phyloP scores from a whole-genome alignment of 2,797 vertebrate genomes.

The Odontamblyopus lacepedii region DNA sequence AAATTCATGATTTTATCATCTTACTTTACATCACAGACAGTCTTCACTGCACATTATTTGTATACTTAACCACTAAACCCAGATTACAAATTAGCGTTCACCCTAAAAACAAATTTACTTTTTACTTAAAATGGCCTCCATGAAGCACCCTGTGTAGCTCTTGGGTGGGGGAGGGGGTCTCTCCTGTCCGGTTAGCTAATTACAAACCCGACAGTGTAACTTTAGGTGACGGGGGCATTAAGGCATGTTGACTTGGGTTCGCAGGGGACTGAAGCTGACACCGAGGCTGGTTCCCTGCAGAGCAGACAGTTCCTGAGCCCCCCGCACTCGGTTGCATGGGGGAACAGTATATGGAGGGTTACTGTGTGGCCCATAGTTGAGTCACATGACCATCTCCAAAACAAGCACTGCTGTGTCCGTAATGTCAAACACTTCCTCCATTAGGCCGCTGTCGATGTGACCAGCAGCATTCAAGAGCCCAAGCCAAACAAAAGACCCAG shows the following conservation, averaged over 20 bases:
- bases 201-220: conserved; percentile 75
- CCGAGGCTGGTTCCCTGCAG: conserved; percentile 53
- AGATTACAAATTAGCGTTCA: background rate
- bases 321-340: conserved; percentile 50
- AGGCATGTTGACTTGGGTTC: conserved; percentile 78
- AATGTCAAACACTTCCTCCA: conserved; percentile 78
- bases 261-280: conserved; percentile 72
- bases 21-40: background rate
- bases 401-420: conserved; percentile 74
- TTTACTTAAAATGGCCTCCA: background rate
- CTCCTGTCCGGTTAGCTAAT: conserved; percentile 66
- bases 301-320: conserved; percentile 72
- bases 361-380: conserved; percentile 55
- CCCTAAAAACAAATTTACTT: background rate
- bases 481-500: conserved; percentile 63
- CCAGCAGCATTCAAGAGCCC: conserved; percentile 55
- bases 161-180: conserved; percentile 34
- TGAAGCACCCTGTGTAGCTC: conserved; percentile 15
- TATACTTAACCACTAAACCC: background rate
- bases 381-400: conserved; percentile 70
- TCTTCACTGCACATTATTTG: background rate
- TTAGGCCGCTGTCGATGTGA: conserved; percentile 62
- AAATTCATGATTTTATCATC: background rate
- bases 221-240: conserved; percentile 75
- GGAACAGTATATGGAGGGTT: conserved; percentile 68